A percentile compares a stretch with the other conserved stretches of the same genome.
Conservation (phyloP, 2,888 invertebrate genomes). For the Sthenelais limicola region DNA sequence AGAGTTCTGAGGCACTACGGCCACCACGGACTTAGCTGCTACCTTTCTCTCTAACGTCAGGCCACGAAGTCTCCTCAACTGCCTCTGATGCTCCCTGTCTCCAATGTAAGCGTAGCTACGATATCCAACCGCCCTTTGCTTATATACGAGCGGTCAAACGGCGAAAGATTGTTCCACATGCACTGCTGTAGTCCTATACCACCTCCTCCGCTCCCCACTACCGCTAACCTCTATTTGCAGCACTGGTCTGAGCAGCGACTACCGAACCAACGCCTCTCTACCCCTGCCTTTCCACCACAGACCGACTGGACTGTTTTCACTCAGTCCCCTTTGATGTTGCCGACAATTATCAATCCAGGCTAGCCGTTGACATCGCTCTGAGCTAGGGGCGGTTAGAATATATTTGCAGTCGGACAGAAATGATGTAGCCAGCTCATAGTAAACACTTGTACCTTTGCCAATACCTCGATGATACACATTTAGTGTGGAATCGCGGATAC, state of each 20-base stretch:
- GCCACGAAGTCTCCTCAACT: background rate
- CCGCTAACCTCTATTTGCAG: background rate
- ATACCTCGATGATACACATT: too few species aligned
- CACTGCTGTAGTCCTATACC: too few species aligned
- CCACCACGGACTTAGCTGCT: too few species aligned
- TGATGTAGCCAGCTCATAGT: too few species aligned
- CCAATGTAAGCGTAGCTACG: background rate
- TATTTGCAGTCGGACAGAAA: too few species aligned
- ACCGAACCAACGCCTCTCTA: background rate
- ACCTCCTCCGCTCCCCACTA: background rate
- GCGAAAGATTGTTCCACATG: too few species aligned
- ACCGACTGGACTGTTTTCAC: background rate
- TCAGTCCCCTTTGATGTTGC: conserved; percentile 3
- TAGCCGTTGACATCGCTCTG: conserved; percentile 23
- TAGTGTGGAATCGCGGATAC: too few species aligned
- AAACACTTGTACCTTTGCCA: too few species aligned
- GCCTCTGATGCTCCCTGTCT: background rate
- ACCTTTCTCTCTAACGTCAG: too few species aligned
- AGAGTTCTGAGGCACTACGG: too few species aligned
- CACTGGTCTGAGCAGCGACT: background rate
- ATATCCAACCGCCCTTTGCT: conserved; percentile 7
- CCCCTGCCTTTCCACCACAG: background rate
- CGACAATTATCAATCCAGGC: conserved; percentile 39
- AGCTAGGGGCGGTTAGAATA: conserved; percentile 29
- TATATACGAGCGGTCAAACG: conserved; percentile 10